These are phyloP conservation scores for Drosophila mojavensis DNA, from an alignment of 1,140 invertebrate species.

Conservation along the genomic window DNA sequence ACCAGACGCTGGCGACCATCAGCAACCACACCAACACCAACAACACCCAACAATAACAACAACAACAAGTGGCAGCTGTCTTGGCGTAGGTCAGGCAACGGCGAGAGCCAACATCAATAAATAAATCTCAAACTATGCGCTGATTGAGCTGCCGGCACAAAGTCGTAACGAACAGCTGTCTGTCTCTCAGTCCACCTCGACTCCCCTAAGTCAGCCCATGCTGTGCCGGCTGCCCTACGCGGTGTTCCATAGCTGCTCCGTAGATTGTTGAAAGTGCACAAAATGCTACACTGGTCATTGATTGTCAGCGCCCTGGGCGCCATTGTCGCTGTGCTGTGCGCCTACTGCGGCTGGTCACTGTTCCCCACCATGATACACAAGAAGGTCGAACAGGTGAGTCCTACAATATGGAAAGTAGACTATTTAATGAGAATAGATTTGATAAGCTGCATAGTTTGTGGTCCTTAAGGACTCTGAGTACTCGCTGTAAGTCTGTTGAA, in stretches of 20 bases:
- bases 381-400: conserved; percentile 84
- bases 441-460: too few relatives aligned
- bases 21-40: conserved; percentile 22
- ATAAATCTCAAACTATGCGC: conserved; percentile 44
- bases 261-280: conserved; percentile 35
- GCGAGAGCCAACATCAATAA: conserved; percentile 23
- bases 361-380: conserved; percentile 84
- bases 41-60: background rate
- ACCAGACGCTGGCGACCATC: conserved; percentile 45
- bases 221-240: conserved; percentile 6
- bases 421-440: too few relatives aligned
- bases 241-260: background rate
- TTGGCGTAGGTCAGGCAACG: conserved; percentile 74
- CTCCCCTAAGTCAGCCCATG: conserved; percentile 4
- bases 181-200: background rate
- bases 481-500: too few relatives aligned
- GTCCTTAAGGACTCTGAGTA: too few relatives aligned
- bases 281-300: conserved; percentile 77
- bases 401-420: background rate
- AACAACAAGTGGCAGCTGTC: conserved; percentile 32
- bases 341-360: conserved; percentile 83
- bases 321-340: conserved; percentile 71
- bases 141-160: conserved; percentile 45
- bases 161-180: conserved; percentile 8
- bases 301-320: conserved; percentile 74